Percentiles rank a stretch among this genome's conserved stretches.
phyloP scores from a whole-genome alignment of 1,140 invertebrate species.

The Bombus superbus region DNA sequence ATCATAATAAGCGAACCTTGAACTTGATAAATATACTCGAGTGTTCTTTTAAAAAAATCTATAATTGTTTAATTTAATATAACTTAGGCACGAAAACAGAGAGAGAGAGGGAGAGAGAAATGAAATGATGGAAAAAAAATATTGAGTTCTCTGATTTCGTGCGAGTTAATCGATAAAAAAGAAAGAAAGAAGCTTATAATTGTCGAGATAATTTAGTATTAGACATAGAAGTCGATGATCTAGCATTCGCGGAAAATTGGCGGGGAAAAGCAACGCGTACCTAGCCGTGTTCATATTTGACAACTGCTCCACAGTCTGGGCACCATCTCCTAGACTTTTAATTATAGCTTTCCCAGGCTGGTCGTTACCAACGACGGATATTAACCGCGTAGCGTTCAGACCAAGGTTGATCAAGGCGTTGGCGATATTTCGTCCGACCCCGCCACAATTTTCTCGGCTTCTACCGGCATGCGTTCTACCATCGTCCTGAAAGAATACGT shows the following conservation, averaged over 20 bases:
- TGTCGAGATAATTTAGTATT: neutral
- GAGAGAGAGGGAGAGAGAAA: neutral
- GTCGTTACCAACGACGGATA: conserved; percentile 93
- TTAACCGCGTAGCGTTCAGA: conserved; percentile 85
- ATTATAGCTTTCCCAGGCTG: conserved; percentile 81
- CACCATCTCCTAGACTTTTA: conserved; percentile 78
- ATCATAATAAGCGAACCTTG: neutral
- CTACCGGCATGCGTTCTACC: conserved; percentile 89
- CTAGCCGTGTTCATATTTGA: conserved; percentile 76
- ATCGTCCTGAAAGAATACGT: conserved; percentile 85
- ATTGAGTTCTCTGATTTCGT: neutral
- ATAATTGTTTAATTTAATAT: neutral
- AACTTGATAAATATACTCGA: neutral
- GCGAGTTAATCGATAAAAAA: neutral
- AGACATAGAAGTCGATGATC: neutral
- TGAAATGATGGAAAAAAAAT: neutral
- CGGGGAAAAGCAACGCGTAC: conserved; percentile 63
- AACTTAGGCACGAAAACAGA: neutral
- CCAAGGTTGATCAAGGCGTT: conserved; percentile 91
- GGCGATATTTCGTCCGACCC: conserved; percentile 96
- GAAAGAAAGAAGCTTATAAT: neutral
- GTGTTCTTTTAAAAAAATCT: neutral
- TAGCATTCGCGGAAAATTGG: neutral
- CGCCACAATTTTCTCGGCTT: conserved; percentile 88
- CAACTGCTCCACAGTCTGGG: conserved; percentile 71